Evolutionary conservation across 2,888 invertebrate species (phyloP).

Genomic region (Eumacrocentrus americanus): DNA sequence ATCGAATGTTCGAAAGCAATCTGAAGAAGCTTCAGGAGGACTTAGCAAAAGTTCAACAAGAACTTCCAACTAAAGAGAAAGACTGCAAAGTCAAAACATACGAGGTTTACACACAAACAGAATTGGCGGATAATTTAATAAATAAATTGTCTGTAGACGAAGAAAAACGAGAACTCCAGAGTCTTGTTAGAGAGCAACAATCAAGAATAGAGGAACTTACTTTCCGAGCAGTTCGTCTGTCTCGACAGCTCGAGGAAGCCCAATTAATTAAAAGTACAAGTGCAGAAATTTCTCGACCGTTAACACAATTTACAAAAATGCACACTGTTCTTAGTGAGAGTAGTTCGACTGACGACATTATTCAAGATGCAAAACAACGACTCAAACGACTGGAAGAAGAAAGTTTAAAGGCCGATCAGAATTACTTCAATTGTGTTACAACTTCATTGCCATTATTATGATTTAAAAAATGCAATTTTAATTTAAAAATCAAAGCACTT

Average conservation of each 20-base stretch:
- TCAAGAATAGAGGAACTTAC: slow-evolving; percentile 55
- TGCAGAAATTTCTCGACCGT: slow-evolving; percentile 37
- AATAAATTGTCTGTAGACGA: slow-evolving; percentile 43
- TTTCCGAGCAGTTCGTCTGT: slow-evolving; percentile 47
- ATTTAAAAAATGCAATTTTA: slow-evolving; percentile 16
- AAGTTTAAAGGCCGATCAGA: slow-evolving; percentile 53
- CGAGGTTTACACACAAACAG: slow-evolving; percentile 52
- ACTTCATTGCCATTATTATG: slow-evolving; percentile 39
- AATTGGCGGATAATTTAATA: slow-evolving; percentile 38
- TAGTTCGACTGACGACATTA: slow-evolving; percentile 58
- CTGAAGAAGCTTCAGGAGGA: slow-evolving; percentile 52
- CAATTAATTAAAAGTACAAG: slow-evolving; percentile 38
- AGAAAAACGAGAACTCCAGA: slow-evolving; percentile 51
- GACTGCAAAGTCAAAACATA: slow-evolving; percentile 29
- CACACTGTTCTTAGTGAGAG: slow-evolving; percentile 54
- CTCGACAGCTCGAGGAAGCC: slow-evolving; percentile 52
- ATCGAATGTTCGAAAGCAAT: slow-evolving; percentile 48
- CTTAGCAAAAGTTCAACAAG: slow-evolving; percentile 46
- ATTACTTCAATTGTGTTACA: slow-evolving; percentile 51
- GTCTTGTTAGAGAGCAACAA: slow-evolving; percentile 51
- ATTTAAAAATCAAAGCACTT: slow-evolving; percentile 16
- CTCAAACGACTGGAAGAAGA: slow-evolving; percentile 55
- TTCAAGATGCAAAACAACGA: slow-evolving; percentile 56
- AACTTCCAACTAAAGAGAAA: slow-evolving; percentile 29
- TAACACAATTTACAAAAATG: slow-evolving; percentile 36